Base-by-base conservation (phyloP, 37 sponge, comb jelly and placozoan species). In the Ianthella basta region DNA sequence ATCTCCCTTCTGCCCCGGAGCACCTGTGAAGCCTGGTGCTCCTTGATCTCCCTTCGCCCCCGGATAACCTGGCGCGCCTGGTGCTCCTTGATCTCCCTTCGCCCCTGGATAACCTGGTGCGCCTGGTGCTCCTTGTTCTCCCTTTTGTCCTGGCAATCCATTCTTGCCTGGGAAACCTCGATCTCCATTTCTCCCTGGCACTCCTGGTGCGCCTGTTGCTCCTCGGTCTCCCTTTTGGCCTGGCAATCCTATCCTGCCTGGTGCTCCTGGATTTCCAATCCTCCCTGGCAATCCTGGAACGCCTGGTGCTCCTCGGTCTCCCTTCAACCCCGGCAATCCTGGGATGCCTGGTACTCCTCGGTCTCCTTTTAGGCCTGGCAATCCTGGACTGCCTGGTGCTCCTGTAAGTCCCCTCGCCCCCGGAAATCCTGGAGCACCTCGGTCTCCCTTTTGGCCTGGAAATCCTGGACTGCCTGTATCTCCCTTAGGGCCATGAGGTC, bases 231-330 rank as follows among this genome's bases (percentile, higher is more conserved):
- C 50, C 50, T 44, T 44, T 8, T 44, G 50, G 60, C 85, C 27
- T 21, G 74, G 35, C 55, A 55, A 29, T 56, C 85, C 59, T 84
- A 14, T 1, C 36, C 27, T 72, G 72, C 85, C 54, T 55, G 50
- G 36, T 55, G 23, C 37, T 56, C 75, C 35, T 40, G 59, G 34
- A 14, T 23, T 68, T 14, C 72, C 72, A n/a, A n/a, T n/a, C 50
- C 50, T 75, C 13, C 40, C 54, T 38, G 54, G 16, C 37, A 19
- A 13, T 61, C 64, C 64, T 61, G 24, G 64, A 27, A 10, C 64
- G 14, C 27, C 29, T 61, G 4, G 64, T 4, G 29, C 29, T 13
- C 27, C 64, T 13, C 4, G 15, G 0, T 25, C 39, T 40, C 83
- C 83, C 5, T 1, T 0, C 1, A 34, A 41, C 4, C 75, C 85